These are phyloP conservation scores for Sarcophaga peregrina DNA, from an alignment of 1,140 invertebrate genomes.

Conservation along the genomic window DNA sequence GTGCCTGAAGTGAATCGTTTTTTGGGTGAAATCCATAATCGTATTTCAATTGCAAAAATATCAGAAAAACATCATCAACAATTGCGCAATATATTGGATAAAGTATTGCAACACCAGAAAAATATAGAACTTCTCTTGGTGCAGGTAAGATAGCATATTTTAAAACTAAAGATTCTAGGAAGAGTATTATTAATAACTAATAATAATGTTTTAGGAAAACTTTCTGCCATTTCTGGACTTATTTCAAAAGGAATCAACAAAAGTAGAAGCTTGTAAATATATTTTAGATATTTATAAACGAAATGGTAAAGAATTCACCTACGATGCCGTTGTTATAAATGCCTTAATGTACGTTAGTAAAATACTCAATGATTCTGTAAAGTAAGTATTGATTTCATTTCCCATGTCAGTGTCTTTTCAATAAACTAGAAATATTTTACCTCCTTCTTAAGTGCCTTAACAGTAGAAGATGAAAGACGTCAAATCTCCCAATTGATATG, in stretches of 20 bases:
- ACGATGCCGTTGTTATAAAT: constrained; percentile 89
- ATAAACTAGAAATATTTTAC: constrained; percentile 29
- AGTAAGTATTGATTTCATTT: constrained; percentile 70
- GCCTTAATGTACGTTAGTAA: constrained; percentile 87
- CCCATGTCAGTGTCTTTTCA: not conserved
- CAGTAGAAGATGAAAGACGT: constrained; percentile 91
- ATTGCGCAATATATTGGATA: constrained; percentile 80
- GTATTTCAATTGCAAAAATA: constrained; percentile 76
- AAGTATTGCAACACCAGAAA: constrained; percentile 81
- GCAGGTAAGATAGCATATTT: constrained; percentile 42
- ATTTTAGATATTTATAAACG: constrained; percentile 76
- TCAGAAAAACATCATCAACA: constrained; percentile 84
- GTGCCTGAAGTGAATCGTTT: constrained; percentile 85
- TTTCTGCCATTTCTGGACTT: constrained; percentile 91
- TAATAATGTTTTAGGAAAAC: constrained; percentile 75
- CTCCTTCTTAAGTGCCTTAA: constrained; percentile 81
- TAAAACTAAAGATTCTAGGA: not conserved
- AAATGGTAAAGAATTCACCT: constrained; percentile 71
- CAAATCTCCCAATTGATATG: constrained; percentile 87
- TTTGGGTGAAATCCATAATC: constrained; percentile 85
- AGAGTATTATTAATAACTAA: not conserved
- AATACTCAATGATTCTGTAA: constrained; percentile 92
- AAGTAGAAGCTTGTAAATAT: constrained; percentile 86
- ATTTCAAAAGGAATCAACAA: constrained; percentile 85
- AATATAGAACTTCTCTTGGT: constrained; percentile 59